phyloP scores from a whole-genome alignment of 2,888 invertebrate species.

The Melinopterus prodromus region DNA sequence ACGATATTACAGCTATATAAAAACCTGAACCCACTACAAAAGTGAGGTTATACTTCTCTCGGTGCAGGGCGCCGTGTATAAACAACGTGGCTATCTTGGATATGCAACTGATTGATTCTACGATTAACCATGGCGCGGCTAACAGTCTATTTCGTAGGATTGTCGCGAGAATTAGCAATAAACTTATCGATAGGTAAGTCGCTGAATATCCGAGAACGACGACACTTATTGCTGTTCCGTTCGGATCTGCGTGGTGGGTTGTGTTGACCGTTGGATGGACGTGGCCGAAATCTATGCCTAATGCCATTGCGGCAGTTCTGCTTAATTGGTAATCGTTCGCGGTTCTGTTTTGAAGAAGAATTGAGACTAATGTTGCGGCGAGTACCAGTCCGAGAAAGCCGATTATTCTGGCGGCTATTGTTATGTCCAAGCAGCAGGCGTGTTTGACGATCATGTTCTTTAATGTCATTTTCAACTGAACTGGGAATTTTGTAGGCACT shows the following conservation, averaged over 20 bases:
- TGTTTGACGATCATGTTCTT: background rate
- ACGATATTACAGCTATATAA: background rate
- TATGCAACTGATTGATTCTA: background rate
- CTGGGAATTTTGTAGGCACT: no score
- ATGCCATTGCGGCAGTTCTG: background rate
- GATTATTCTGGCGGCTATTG: background rate
- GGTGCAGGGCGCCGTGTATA: background rate
- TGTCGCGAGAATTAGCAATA: background rate
- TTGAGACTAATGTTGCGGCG: background rate
- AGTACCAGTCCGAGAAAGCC: background rate
- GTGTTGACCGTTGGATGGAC: background rate
- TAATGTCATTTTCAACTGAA: background rate
- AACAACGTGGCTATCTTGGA: background rate
- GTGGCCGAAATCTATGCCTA: background rate
- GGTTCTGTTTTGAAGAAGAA: background rate
- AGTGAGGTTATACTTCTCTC: background rate
- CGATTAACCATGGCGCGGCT: background rate
- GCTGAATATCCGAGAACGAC: background rate
- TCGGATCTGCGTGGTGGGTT: background rate
- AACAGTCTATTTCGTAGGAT: background rate
- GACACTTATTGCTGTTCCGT: background rate
- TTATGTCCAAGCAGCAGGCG: background rate
- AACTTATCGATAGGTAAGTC: background rate
- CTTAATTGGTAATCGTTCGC: background rate
- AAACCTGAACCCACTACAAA: background rate